Evolutionary conservation across 2,113 vertebrate genomes (phyloP), one percentile per base, ranked within the genome.

Genomic region (Pitta sordida): DNA sequence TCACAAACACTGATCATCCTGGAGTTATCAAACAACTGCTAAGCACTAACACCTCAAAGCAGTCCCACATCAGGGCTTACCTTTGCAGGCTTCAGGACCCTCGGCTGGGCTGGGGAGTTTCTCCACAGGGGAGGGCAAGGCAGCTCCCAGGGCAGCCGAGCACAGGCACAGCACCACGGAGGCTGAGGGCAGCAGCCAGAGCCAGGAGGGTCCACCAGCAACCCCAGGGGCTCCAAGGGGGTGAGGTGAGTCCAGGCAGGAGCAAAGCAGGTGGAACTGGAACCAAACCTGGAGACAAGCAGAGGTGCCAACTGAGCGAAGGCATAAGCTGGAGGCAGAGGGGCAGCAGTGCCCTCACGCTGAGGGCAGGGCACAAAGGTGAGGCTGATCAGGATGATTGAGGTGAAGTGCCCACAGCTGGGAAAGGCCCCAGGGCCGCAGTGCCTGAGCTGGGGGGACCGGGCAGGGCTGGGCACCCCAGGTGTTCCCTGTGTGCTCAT

Each of bases 311-410:
- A 1, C 2, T 20, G 7, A 73, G 7, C 22, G 71, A 15, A 34
- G 3, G 3, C 26, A 68, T 9, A 46, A 11, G 4, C 19, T 46
- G 44, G 21, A 21, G 51, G 15, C 12, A 22, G 3, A 1, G 67
- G 3, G 1, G 6, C 1, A 21, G 3, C 1, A 7, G 7, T 8
- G 1, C 1, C 49, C 2, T n/a, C n/a, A n/a, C n/a, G n/a, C n/a
- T n/a, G n/a, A n/a, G 30, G n/a, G 13, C 1, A 3, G 23, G 70
- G 51, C 34, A 6, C 14, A 18, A 75, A 90, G 49, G 37, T 64
- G 37, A 67, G 52, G n/a, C 30, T 89, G 13, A 1, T 48, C 10
- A 51, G n/a, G 44, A 29, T 9, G 27, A 30, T 51, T 46, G 53
- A n/a, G 23, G 10, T 41, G 7, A 22, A 36, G n/a, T 17, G n/a